Conservation (phyloP, 2,113 vertebrate genomes). For the cat (Felis catus) region DNA sequence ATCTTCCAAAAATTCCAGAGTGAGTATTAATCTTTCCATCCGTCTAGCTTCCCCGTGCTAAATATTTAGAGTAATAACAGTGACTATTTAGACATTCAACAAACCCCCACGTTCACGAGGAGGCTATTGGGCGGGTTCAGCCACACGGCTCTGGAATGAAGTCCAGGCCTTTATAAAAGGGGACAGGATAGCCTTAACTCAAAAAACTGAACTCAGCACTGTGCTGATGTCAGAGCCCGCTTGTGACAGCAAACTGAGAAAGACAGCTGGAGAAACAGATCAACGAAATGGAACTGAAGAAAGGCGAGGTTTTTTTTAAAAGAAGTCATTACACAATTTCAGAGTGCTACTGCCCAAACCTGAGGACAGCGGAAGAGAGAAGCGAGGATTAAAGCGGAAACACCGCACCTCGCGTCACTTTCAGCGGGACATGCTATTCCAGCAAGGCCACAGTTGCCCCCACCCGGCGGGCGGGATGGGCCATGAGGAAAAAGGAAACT, state of each 20-base stretch:
- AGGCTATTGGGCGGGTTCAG: neutral
- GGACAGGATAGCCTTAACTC: neutral
- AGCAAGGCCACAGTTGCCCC: neutral
- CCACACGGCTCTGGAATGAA: neutral
- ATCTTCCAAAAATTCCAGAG: slow-evolving; percentile 63
- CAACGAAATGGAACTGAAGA: neutral
- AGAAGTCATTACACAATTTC: neutral
- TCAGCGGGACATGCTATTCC: rapidly evolving
- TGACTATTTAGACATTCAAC: slow-evolving; percentile 63
- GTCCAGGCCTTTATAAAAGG: neutral
- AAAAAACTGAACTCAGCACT: neutral
- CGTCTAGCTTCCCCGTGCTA: slow-evolving; percentile 48
- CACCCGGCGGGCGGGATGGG: rapidly evolving
- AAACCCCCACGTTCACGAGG: slow-evolving; percentile 24
- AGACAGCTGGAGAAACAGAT: neutral
- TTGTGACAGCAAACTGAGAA: neutral
- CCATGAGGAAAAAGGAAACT: rapidly evolving
- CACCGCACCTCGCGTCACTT: neutral
- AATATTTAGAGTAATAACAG: slow-evolving; percentile 74
- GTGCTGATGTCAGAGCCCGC: neutral
- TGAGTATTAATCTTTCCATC: slow-evolving; percentile 54
- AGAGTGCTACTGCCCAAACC: neutral
- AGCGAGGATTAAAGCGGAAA: neutral
- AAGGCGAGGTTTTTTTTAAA: neutral
- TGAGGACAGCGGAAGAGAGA: neutral